Evolutionary conservation across 2,797 vertebrate genomes (phyloP).

Genomic region (Cirrhinus molitorella): DNA sequence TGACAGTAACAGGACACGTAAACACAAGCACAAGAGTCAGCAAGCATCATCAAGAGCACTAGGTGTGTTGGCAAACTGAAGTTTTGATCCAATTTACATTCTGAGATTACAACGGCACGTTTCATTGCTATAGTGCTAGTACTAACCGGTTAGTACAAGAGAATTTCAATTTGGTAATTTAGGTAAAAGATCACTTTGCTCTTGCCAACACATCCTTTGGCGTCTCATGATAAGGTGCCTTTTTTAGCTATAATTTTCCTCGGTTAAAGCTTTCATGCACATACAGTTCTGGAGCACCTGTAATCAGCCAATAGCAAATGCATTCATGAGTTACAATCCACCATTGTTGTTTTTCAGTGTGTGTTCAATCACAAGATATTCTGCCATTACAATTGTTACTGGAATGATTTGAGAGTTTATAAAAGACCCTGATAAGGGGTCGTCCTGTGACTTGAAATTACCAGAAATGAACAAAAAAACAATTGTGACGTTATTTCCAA

Average conservation of each 20-base stretch:
- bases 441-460: not conserved
- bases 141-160: not conserved
- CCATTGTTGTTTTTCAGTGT: slow-evolving; percentile 1
- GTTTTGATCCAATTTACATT: slow-evolving; percentile 22
- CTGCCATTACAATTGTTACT: not conserved
- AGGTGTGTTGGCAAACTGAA: slow-evolving; percentile 51
- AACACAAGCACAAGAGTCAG: slow-evolving; percentile 37
- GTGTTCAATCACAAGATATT: not conserved
- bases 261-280: slow-evolving; percentile 46
- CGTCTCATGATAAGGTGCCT: slow-evolving; percentile 26
- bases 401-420: slow-evolving; percentile 9
- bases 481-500: not conserved
- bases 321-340: slow-evolving; percentile 20
- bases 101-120: not conserved
- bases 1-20: slow-evolving; percentile 31
- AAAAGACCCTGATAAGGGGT: slow-evolving; percentile 15
- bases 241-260: slow-evolving; percentile 33
- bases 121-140: not conserved
- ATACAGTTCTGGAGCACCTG: slow-evolving; percentile 23
- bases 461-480: not conserved
- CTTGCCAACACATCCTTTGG: slow-evolving; percentile 30
- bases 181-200: not conserved
- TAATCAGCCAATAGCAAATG: slow-evolving; percentile 34
- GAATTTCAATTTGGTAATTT: slow-evolving; percentile 1
- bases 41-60: slow-evolving; percentile 28